Evolutionary conservation across 2,888 invertebrate species (phyloP), one percentile per base, ranked within the genome.

Genomic region (Chloromyia formosa): DNA sequence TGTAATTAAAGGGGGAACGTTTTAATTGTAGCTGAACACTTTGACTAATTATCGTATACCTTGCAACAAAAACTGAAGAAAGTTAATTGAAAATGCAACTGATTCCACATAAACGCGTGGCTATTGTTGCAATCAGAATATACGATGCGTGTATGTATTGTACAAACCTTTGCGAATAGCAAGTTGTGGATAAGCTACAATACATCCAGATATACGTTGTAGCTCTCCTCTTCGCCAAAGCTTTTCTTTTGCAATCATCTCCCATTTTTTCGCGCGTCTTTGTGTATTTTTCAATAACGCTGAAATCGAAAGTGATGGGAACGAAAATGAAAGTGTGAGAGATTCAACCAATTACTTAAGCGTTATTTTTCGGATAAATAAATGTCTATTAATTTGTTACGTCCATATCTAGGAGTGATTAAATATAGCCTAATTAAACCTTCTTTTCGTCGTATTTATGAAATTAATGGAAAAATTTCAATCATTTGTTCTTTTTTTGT

Each of bases 271-370:
- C 16, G 49, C 5, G 5, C 49, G 1, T 49, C 40, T 35, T 62
- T 62, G 4, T 49, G 56, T 42, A 74, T 74, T 58, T 58, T 73
- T 62, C 53, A 60, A 60, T 23, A 35, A 61, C 49, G 56, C 75
- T 23, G 60, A 69, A 69, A 18, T 40, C 49, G 76, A 72, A 68
- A 74, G 73, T 58, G 68, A 69, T 54, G 68, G 53, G 73, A 75
- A 49, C 18, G 60, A 76, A 75, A 71, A 76, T 73, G 77, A 77
- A 77, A 77, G 77, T 77, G 77, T 77, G 77, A 75, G 77, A 77
- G 75, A 60, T 58, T 56, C 16, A 35, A 35, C 3, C 27, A 35
- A 35, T 35, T 35, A 35, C 27, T 35, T 35, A 35, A 35, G 27
- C 27, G 27, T 7, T 35, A 35, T 35, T 35, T 35, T 35, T 7